These are phyloP conservation scores for Uloborus plumipes DNA, from an alignment of 2,888 invertebrate genomes.

Conservation along the genomic window DNA sequence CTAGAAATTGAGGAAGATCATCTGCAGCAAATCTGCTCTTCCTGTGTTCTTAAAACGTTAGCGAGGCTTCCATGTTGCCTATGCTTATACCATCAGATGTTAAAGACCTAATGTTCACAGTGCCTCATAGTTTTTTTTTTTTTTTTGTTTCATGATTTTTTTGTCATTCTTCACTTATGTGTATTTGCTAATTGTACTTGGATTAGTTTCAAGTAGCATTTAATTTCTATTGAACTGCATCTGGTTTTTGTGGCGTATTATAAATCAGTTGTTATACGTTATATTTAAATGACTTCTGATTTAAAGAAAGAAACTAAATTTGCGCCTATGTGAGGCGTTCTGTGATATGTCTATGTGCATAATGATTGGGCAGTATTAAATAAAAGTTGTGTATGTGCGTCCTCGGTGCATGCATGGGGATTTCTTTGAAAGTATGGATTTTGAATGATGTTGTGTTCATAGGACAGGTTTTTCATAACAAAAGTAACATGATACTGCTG, in stretches of 20 bases:
- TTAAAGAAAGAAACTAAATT: slow-evolving; percentile 16
- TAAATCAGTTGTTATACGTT: slow-evolving; percentile 39
- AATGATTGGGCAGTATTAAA: slow-evolving; percentile 44
- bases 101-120: slow-evolving; percentile 58
- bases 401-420: slow-evolving; percentile 31
- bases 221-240: slow-evolving; percentile 21
- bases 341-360: slow-evolving; percentile 56
- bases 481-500: slow-evolving; percentile 36
- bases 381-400: slow-evolving; percentile 39
- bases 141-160: slow-evolving; percentile 38
- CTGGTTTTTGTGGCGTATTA: slow-evolving; percentile 20
- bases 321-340: slow-evolving; percentile 50
- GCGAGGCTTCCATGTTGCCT: slow-evolving; percentile 48
- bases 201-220: slow-evolving; percentile 30
- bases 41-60: slow-evolving; percentile 46
- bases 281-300: slow-evolving; percentile 32
- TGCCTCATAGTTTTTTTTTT: slow-evolving; percentile 62
- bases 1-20: slow-evolving; percentile 40
- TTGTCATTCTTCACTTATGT: slow-evolving; percentile 34
- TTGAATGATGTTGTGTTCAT: slow-evolving; percentile 42
- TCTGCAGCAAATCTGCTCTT: slow-evolving; percentile 43
- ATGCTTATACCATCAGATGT: slow-evolving; percentile 40
- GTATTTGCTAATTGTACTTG: slow-evolving; percentile 36
- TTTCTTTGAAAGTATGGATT: slow-evolving; percentile 33
- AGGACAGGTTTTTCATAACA: slow-evolving; percentile 37